Percentiles rank a stretch among this genome's conserved stretches.
phyloP scores from a whole-genome alignment of 2,888 invertebrate genomes.

The Cantharis rufa region DNA sequence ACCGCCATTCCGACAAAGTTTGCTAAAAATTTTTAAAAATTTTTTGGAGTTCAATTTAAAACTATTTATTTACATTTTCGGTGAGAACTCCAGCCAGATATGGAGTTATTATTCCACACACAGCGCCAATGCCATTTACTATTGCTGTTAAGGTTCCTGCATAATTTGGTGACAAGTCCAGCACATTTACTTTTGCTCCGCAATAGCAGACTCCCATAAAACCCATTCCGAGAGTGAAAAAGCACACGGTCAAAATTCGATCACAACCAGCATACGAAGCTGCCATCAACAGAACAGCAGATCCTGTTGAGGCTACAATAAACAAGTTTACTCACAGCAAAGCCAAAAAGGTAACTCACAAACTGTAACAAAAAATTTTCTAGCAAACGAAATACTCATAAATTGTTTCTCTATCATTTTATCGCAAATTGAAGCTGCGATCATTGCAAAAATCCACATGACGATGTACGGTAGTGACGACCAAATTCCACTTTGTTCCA shows the following conservation, averaged over 20 bases:
- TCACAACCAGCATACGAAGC: constrained; percentile 11
- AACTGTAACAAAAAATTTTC: constrained; percentile 70
- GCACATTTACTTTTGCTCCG: constrained; percentile 65
- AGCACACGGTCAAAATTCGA: background rate
- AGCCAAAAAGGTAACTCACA: constrained; percentile 54
- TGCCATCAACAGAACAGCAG: background rate
- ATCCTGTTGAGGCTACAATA: constrained; percentile 7
- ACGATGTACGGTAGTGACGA: constrained; percentile 67
- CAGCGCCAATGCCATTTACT: constrained; percentile 63
- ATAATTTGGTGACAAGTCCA: constrained; percentile 66
- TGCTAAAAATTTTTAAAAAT: constrained; percentile 55
- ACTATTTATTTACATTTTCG: constrained; percentile 58
- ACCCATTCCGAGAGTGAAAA: constrained; percentile 9
- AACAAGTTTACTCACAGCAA: background rate
- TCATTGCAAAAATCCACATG: constrained; percentile 67
- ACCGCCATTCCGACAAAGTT: constrained; percentile 70
- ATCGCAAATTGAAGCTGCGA: constrained; percentile 69
- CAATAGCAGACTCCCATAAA: constrained; percentile 70
- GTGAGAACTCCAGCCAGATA: constrained; percentile 64
- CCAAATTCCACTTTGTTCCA: constrained; percentile 64
- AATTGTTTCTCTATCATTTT: constrained; percentile 63
- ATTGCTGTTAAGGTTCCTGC: constrained; percentile 66
- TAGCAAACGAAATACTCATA: constrained; percentile 60
- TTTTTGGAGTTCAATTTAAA: background rate
- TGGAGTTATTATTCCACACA: constrained; percentile 66